phyloP scores from a whole-genome alignment of 2,797 vertebrate species.

The Lerista edwardsae region DNA sequence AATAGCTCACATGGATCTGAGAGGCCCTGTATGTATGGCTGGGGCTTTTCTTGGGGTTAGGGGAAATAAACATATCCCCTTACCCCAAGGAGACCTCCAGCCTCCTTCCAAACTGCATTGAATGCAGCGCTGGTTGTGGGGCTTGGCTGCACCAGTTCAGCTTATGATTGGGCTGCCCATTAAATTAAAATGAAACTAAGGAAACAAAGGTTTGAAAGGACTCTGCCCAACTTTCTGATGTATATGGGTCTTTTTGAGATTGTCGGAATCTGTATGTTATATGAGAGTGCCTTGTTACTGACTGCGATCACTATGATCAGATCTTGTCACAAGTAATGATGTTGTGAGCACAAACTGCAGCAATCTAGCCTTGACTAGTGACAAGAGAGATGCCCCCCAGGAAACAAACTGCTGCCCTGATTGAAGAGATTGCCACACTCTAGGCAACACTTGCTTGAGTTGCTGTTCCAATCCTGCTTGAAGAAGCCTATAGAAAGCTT shows the following conservation, averaged over 20 bases:
- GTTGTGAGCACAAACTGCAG: rapidly evolving
- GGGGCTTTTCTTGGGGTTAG: too few relatives aligned
- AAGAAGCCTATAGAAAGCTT: rapidly evolving
- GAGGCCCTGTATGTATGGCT: too few relatives aligned
- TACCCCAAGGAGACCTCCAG: too few relatives aligned
- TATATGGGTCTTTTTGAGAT: too few relatives aligned
- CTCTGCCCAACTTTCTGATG: constrained; percentile 30
- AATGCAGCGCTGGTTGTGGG: too few relatives aligned
- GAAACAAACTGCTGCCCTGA: rapidly evolving
- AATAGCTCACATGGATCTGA: too few relatives aligned
- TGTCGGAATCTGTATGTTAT: background rate
- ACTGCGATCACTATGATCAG: rapidly evolving
- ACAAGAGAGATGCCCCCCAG: rapidly evolving
- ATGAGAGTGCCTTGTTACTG: background rate
- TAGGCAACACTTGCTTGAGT: background rate
- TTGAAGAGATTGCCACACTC: background rate
- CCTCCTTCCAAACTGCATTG: too few relatives aligned
- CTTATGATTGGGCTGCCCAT: too few relatives aligned
- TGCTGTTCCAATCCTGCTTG: background rate
- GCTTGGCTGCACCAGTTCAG: too few relatives aligned
- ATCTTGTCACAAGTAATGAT: rapidly evolving
- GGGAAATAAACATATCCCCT: too few relatives aligned
- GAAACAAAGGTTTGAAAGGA: background rate
- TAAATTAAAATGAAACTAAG: background rate
- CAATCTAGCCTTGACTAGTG: background rate